Evolutionary conservation across 2,113 vertebrate genomes (phyloP), one percentile per base, ranked within the genome.

Genomic region (Petrocephalus zakoni): DNA sequence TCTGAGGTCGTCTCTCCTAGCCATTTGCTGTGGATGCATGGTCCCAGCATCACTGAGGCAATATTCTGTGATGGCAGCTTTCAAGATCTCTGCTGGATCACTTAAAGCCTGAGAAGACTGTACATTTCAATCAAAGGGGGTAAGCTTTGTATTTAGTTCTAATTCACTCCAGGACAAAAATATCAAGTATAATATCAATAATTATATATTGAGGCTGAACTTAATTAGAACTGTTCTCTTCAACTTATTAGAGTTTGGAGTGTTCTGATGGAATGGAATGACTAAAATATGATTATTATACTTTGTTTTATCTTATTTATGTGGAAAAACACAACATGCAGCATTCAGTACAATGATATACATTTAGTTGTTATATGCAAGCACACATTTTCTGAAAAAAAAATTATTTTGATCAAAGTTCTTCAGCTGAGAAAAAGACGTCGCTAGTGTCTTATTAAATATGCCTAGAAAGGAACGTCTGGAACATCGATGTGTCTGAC

Each of bases 271-370:
- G 58, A 19, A 42, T 15, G 25, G 56, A 64, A 58, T 64, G 19
- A 34, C 21, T 46, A 87, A 87, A 85, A 87, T 34, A 25, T 86
- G 29, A 86, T 61, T 64, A 87, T 42, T 87, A 61, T 46, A 46
- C 86, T 37, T 51, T n/a, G 47, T 61, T n/a, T 87, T 13, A 61
- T 58, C 55, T 56, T 56, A 87, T 61, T 61, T 10, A 15, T n/a
- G 86, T 37, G 42, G 5, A 19, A 49, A 64, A 87, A 42, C n/a
- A 37, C 22, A 37, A 34, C 13, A 78, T 78, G 17, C 72, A 78
- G 29, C 72, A 78, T 37, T 19, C 72, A 78, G 17, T 19, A 37
- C 17, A 37, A 29, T 78, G 34, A 78, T 75, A 75, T 19, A 1
- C 25, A 75, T 78, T 78, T 78, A 78, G 72, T 78, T 78, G 5